Base-by-base conservation (phyloP, 2,113 vertebrate genomes). In the Caloenas nicobarica region DNA sequence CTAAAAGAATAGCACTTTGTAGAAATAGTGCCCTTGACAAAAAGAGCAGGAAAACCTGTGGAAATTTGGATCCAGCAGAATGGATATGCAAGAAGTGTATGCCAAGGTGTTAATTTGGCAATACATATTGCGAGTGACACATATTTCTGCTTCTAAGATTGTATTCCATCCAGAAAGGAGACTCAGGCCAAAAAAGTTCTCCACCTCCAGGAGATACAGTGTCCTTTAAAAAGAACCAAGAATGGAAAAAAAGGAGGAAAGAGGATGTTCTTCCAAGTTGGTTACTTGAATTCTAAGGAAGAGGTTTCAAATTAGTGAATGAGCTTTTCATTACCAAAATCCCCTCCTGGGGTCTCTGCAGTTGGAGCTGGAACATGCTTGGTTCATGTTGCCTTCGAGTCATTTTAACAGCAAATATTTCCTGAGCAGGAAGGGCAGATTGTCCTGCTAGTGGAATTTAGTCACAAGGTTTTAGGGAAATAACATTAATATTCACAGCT, bases 201-300 rank as follows among this genome's bases (percentile, higher is more conserved):
- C 53, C 2, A 6, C 58, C 40, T 91, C 44, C 65, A 78, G 68
- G 44, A 92, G 79, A 85, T 69, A 85, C 38, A 50, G 51, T 94
- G 80, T 86, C 79, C 82, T 81, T 93, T 94, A 90, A 94, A 96
- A 95, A 97, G 76, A 97, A 95, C 18, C 60, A 72, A 87, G 84
- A 96, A 66, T 11, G n/a, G 42, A 70, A 53, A 57, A 57, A 83
- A 68, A 76, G 5, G 16, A 92, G 56, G 28, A 87, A 89, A 86
- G 54, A 57, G 24, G 58, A 36, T 82, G 77, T 58, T 81, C 65
- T 72, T 92, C 85, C 89, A 96, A 90, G 58, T 11, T 29, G 17
- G 4, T 83, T 42, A 34, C 85, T 84, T 58, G 65, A 11, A 87
- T 88, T 74, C 77, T 76, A 29, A 65, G 80, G 65, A 96, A 90